phyloP scores from a whole-genome alignment of 2,888 invertebrate species.

The Drosophila peninsularis region DNA sequence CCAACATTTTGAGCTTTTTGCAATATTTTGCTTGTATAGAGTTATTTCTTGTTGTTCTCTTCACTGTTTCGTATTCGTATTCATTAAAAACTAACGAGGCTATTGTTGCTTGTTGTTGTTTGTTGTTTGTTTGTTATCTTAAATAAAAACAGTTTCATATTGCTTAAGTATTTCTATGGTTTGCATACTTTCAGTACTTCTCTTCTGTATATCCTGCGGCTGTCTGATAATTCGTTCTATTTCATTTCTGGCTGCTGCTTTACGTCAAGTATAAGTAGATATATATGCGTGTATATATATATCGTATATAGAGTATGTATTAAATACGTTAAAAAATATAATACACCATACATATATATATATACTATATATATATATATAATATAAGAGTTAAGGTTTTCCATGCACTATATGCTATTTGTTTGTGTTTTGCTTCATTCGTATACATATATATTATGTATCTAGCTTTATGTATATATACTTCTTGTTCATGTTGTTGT shows the following conservation, averaged over 20 bases:
- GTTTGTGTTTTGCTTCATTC: constrained; percentile 29
- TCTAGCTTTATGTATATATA: constrained; percentile 34
- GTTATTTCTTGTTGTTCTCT: constrained; percentile 17
- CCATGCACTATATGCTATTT: constrained; percentile 63
- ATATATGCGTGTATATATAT: constrained; percentile 46
- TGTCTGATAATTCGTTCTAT: constrained; percentile 48
- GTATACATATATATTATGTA: constrained; percentile 30
- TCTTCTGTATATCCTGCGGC: constrained; percentile 3
- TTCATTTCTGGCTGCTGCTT: constrained; percentile 19
- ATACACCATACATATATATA: constrained; percentile 79
- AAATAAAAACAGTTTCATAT: constrained; percentile 52
- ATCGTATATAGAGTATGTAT: constrained; percentile 72
- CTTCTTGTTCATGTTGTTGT: constrained; percentile 26
- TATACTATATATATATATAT: constrained; percentile 66
- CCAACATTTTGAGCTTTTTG: constrained; percentile 47
- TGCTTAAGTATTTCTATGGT: constrained; percentile 15
- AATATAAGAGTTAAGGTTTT: constrained; percentile 73
- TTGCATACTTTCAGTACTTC: constrained; percentile 36
- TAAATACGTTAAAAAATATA: constrained; percentile 79
- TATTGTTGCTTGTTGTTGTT: constrained; percentile 62
- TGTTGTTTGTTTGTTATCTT: constrained; percentile 24
- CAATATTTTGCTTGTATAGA: constrained; percentile 64
- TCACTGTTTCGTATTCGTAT: constrained; percentile 48
- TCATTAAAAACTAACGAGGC: constrained; percentile 77
- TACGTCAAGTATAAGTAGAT: constrained; percentile 68